These are phyloP conservation scores for Apeltes quadracus DNA, from an alignment of 2,113 vertebrate species.

Conservation along the genomic window DNA sequence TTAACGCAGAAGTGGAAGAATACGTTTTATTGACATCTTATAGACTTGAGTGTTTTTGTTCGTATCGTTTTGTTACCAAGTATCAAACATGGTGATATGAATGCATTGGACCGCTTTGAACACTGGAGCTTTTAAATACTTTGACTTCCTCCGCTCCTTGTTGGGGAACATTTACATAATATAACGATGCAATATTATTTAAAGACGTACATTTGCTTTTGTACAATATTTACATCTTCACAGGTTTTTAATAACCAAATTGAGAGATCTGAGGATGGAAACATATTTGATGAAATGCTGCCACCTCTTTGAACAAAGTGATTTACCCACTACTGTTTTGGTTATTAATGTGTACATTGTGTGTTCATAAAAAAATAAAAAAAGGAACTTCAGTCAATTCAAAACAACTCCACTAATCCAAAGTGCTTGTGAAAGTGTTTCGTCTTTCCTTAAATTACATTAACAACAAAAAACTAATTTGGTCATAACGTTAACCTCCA, in stretches of 20 bases:
- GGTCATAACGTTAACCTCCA: slow-evolving; percentile 34
- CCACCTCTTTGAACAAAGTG: neutral
- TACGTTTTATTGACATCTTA: slow-evolving; percentile 32
- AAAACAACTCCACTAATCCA: slow-evolving; percentile 19
- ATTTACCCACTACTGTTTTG: neutral
- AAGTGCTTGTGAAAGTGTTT: slow-evolving; percentile 30
- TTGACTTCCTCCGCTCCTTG: neutral
- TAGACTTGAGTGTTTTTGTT: slow-evolving; percentile 7
- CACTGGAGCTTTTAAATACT: neutral
- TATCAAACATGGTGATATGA: slow-evolving; percentile 23
- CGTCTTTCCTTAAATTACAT: slow-evolving; percentile 4
- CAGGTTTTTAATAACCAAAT: slow-evolving; percentile 8
- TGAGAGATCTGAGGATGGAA: neutral
- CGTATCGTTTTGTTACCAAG: slow-evolving; percentile 8
- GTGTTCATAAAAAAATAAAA: neutral
- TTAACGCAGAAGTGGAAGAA: neutral
- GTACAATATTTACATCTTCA: slow-evolving; percentile 55
- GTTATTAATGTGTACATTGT: neutral
- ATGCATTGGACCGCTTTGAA: neutral
- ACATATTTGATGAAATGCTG: slow-evolving; percentile 4
- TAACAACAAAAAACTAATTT: neutral
- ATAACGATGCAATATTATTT: neutral
- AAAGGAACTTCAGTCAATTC: neutral
- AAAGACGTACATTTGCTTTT: neutral
- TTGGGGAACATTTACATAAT: neutral